Evolutionary conservation across 2,888 invertebrate genomes (phyloP), one percentile per base, ranked within the genome.

Genomic region (Parthenolecanium corni): DNA sequence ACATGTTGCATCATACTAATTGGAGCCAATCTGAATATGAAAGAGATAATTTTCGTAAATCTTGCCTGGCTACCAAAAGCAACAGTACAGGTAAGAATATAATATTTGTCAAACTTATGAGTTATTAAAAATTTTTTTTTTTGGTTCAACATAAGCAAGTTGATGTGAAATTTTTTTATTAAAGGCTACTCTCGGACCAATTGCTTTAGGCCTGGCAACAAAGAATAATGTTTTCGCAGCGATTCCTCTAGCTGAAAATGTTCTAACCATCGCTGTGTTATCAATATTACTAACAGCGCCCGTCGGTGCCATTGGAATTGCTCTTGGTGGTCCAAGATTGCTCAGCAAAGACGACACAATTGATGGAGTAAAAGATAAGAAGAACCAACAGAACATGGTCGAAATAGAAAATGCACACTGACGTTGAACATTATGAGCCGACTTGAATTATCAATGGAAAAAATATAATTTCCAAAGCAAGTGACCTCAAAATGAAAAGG

Each of bases 151-250:
- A 31, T 31, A 4, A 4, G 9, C 31, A 31, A 31, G 31, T 31
- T 31, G 31, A 31, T 6, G 31, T 47, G 6, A 20, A 12, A 12
- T 18, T 47, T 47, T 3, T 6, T 44, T 12, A 14, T 44, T 16
- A 16, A 72, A 87, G 81, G 90, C 90, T 24, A 90, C 90, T 0
- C 74, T 91, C 42, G 89, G 85, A 0, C 88, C 90, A 0, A 84
- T 86, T 1, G 82, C 85, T 0, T 73, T 89, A 31, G 85, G 84
- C 68, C 78, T 82, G 65, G 79, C 87, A 0, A 72, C 73, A 23
- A 76, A 71, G 71, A 42, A 4, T n/a, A 11, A 25, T 14, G 18
- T 9, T 1, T 6, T 21, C 14, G 24, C 52, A 9, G 14, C 5
- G 14, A 24, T 52, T 25, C 65, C 51, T 56, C 70, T 71, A 5